These are phyloP conservation scores for Lasiommata megera DNA, from an alignment of 2,888 invertebrate species.

Conservation along the genomic window DNA sequence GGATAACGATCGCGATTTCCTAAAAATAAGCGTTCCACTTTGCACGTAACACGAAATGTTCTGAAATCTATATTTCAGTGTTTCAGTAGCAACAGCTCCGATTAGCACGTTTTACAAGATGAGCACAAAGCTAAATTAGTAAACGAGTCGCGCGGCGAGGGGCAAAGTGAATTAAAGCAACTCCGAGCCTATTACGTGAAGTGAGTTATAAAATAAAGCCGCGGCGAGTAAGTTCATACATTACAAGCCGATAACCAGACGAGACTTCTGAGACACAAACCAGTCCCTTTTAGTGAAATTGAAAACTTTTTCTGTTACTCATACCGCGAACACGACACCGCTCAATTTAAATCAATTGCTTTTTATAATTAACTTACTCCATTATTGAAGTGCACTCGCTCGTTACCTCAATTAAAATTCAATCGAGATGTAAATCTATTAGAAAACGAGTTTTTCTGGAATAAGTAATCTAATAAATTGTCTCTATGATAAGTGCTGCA, in stretches of 20 bases:
- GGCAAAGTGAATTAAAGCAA: slow-evolving; percentile 70
- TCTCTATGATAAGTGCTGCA: slow-evolving; percentile 45
- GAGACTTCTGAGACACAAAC: slow-evolving; percentile 81
- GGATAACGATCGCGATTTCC: too few relatives aligned
- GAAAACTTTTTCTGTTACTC: slow-evolving; percentile 82
- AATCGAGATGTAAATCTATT: slow-evolving; percentile 73
- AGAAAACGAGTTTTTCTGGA: slow-evolving; percentile 63
- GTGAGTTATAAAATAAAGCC: slow-evolving; percentile 80
- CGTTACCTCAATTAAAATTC: slow-evolving; percentile 75
- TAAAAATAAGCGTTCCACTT: too few relatives aligned
- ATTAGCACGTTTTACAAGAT: slow-evolving; percentile 35
- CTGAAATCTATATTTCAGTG: background rate
- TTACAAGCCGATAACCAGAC: slow-evolving; percentile 82
- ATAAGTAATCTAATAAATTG: slow-evolving; percentile 59
- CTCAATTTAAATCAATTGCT: slow-evolving; percentile 80
- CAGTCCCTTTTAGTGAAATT: slow-evolving; percentile 83
- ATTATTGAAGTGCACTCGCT: slow-evolving; percentile 73
- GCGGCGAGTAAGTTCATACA: slow-evolving; percentile 78
- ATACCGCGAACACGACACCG: slow-evolving; percentile 74
- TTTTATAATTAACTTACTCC: slow-evolving; percentile 79
- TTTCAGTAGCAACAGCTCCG: slow-evolving; percentile 20
- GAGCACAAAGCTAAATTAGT: slow-evolving; percentile 54
- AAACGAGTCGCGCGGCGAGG: slow-evolving; percentile 42
- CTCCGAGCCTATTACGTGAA: slow-evolving; percentile 74
- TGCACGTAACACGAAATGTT: background rate